These are phyloP conservation scores for Hycleus phaleratus DNA, from an alignment of 1,140 invertebrate genomes.

Conservation along the genomic window DNA sequence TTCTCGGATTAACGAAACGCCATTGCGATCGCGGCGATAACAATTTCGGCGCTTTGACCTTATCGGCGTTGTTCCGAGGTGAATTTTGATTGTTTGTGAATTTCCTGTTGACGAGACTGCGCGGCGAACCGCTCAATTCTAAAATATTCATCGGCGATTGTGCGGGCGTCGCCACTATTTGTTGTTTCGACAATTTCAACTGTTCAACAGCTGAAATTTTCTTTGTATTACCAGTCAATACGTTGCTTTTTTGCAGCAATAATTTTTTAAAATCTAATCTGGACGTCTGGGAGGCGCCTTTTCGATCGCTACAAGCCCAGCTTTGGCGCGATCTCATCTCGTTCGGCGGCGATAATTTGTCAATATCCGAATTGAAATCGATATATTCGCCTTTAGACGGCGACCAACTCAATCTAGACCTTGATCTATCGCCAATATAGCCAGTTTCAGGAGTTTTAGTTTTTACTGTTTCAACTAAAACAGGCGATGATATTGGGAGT, in stretches of 20 bases:
- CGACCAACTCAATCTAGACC: conserved; percentile 46
- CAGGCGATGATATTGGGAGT: conserved; percentile 46
- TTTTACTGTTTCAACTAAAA: conserved; percentile 43
- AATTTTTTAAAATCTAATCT: conserved; percentile 75
- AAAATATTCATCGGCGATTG: conserved; percentile 49
- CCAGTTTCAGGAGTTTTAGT: conserved; percentile 49
- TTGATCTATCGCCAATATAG: conserved; percentile 45
- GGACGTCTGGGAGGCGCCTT: conserved; percentile 50
- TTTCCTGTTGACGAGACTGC: conserved; percentile 54
- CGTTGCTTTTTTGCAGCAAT: conserved; percentile 57
- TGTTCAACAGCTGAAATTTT: conserved; percentile 77
- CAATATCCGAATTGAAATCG: conserved; percentile 32
- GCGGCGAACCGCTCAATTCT: conserved; percentile 57
- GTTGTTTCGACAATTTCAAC: conserved; percentile 63
- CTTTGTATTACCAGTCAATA: conserved; percentile 42
- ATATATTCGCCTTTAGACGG: conserved; percentile 42
- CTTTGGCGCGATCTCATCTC: conserved; percentile 33
- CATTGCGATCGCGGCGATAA: conserved; percentile 63
- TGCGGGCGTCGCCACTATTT: conserved; percentile 31
- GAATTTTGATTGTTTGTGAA: conserved; percentile 46
- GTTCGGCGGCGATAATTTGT: conserved; percentile 31
- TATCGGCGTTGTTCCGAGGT: conserved; percentile 43
- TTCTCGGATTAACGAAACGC: conserved; percentile 64
- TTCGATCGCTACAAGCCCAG: conserved; percentile 45
- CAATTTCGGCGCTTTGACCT: conserved; percentile 54